These are phyloP conservation scores for Sussaba pulchella DNA, from an alignment of 2,888 invertebrate genomes.

Conservation along the genomic window DNA sequence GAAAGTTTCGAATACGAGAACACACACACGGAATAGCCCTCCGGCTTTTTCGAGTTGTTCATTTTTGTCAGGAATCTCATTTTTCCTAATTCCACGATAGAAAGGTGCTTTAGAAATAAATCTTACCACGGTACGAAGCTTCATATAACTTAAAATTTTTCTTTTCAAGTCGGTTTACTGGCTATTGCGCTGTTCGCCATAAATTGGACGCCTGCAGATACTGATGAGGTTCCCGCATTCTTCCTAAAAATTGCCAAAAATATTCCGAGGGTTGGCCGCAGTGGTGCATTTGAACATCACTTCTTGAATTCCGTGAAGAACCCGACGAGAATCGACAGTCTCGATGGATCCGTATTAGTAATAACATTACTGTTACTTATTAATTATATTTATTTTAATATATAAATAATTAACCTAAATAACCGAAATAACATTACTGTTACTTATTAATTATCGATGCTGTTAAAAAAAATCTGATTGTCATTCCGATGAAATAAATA, in stretches of 20 bases:
- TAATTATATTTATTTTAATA: no score
- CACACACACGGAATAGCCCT: no score
- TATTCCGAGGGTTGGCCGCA: conserved; percentile 78
- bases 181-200: conserved; percentile 53
- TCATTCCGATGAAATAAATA: no score
- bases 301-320: conserved; percentile 76
- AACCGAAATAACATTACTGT: no score
- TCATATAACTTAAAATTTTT: not conserved
- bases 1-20: no score
- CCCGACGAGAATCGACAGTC: conserved; percentile 73
- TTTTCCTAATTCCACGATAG: not conserved
- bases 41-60: no score
- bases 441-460: no score
- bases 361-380: not conserved
- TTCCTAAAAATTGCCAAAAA: conserved; percentile 81
- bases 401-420: no score
- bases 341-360: conserved; percentile 69
- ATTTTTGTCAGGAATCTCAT: not conserved
- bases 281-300: conserved; percentile 75
- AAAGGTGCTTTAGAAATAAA: not conserved
- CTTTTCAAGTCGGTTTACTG: conserved; percentile 61
- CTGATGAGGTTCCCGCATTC: conserved; percentile 80
- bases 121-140: not conserved
- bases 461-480: no score
- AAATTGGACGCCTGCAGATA: conserved; percentile 59